Percentiles rank a stretch among this genome's conserved stretches.
Evolutionary conservation across 2,797 vertebrate genomes (phyloP).

Genomic region (Tiaroga cobitis): DNA sequence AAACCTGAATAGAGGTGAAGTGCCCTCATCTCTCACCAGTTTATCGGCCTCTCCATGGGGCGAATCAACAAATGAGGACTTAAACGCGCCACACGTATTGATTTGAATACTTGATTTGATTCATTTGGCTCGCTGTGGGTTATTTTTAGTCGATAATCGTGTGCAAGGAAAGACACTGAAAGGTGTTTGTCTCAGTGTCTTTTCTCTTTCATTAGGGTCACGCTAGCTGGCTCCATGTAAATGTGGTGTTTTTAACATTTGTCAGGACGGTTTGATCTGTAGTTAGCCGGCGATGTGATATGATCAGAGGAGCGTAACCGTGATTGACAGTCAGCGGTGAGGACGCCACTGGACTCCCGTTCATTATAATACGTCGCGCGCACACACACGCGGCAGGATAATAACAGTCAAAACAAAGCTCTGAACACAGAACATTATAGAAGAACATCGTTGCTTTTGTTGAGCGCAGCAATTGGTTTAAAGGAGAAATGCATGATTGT

Average conservation of each 20-base stretch:
- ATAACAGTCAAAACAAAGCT: slow-evolving; percentile 15
- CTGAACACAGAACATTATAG: no score
- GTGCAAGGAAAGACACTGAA: slow-evolving; percentile 18
- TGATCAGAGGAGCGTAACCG: slow-evolving; percentile 30
- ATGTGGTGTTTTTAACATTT: slow-evolving; percentile 35
- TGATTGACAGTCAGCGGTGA: slow-evolving; percentile 38
- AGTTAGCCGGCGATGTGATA: slow-evolving; percentile 32
- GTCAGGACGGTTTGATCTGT: slow-evolving; percentile 28
- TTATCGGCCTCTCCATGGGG: slow-evolving; percentile 9
- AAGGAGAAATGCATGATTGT: background rate
- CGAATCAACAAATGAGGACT: slow-evolving; percentile 31
- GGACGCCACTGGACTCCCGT: slow-evolving; percentile 12
- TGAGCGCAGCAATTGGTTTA: background rate
- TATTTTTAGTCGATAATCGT: slow-evolving; percentile 32
- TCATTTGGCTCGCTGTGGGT: slow-evolving; percentile 18
- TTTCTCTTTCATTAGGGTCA: slow-evolving; percentile 22
- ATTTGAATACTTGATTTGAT: slow-evolving; percentile 45
- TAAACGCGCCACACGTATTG: slow-evolving; percentile 30
- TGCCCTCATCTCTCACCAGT: slow-evolving; percentile 20
- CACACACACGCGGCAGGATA: background rate
- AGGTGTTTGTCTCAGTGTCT: slow-evolving; percentile 27
- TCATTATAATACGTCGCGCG: slow-evolving; percentile 26
- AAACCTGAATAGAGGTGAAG: slow-evolving; percentile 42
- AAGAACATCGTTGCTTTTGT: background rate
- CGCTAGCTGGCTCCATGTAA: background rate